Percentiles rank a stretch among this genome's conserved stretches.
phyloP scores from a whole-genome alignment of 2,797 vertebrate species.

The Oryzias dopingdopingensis region DNA sequence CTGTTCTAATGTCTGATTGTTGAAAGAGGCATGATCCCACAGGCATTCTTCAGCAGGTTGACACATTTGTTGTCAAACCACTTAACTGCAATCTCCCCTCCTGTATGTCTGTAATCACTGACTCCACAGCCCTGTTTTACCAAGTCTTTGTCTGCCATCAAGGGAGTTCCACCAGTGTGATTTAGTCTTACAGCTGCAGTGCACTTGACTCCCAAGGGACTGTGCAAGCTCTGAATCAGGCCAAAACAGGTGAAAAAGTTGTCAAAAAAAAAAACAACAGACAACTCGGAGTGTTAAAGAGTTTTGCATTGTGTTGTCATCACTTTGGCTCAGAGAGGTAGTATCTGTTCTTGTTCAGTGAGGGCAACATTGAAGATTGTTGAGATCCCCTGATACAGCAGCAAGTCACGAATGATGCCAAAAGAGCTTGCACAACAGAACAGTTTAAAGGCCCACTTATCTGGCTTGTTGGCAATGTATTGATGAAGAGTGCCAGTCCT shows the following conservation, averaged over 20 bases:
- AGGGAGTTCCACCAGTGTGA: slow-evolving; percentile 6
- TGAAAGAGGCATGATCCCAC: slow-evolving; percentile 21
- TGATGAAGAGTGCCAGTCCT: slow-evolving; percentile 18
- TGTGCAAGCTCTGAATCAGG: background rate
- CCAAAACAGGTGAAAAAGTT: background rate
- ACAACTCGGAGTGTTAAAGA: background rate
- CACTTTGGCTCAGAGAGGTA: slow-evolving; percentile 32
- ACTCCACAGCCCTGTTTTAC: slow-evolving; percentile 12
- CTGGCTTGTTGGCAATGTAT: slow-evolving; percentile 33
- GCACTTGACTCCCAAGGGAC: background rate
- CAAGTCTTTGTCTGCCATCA: slow-evolving; percentile 22
- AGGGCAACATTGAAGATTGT: slow-evolving; percentile 34
- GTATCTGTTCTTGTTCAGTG: slow-evolving; percentile 34
- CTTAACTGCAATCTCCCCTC: slow-evolving; percentile 24
- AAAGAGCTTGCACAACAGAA: slow-evolving; percentile 34
- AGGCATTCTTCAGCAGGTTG: slow-evolving; percentile 29
- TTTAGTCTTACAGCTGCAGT: background rate
- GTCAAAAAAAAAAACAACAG: background rate
- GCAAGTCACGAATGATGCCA: slow-evolving; percentile 40
- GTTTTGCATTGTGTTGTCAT: slow-evolving; percentile 28
- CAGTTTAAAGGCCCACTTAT: slow-evolving; percentile 39
- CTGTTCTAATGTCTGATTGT: slow-evolving; percentile 18
- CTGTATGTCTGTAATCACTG: slow-evolving; percentile 7
- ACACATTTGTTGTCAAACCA: slow-evolving; percentile 25
- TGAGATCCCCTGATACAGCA: slow-evolving; percentile 33